A percentile compares a stretch with the other conserved stretches of the same genome.
phyloP scores from a whole-genome alignment of 2,888 invertebrate species.

The Drosophila bunnanda region DNA sequence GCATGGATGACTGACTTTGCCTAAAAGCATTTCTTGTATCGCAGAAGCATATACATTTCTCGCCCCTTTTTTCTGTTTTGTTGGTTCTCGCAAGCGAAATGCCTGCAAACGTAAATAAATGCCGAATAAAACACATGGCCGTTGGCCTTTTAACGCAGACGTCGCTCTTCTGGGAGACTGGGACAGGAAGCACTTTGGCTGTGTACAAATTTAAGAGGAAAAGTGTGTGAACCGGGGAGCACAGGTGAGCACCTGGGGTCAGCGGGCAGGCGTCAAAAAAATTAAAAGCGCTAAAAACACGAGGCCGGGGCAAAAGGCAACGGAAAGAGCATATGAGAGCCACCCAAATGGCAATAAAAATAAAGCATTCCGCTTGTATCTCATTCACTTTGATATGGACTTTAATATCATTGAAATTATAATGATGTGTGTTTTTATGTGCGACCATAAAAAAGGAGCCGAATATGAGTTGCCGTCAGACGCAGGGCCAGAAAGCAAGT shows the following conservation, averaged over 20 bases:
- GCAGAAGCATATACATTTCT: slow-evolving; percentile 24
- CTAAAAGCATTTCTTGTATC: slow-evolving; percentile 45
- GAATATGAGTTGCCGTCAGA: slow-evolving; percentile 18
- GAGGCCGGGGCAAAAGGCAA: slow-evolving; percentile 25
- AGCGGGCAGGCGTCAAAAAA: slow-evolving; percentile 47
- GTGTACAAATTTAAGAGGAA: slow-evolving; percentile 16
- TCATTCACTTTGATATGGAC: slow-evolving; percentile 74
- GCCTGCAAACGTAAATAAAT: slow-evolving; percentile 49
- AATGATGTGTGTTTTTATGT: slow-evolving; percentile 75
- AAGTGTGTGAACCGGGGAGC: slow-evolving; percentile 11
- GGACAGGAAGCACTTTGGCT: slow-evolving; percentile 49
- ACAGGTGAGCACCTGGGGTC: slow-evolving; percentile 33
- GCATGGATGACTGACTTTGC: slow-evolving; percentile 35
- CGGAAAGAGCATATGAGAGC: slow-evolving; percentile 5
- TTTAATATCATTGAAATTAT: slow-evolving; percentile 78
- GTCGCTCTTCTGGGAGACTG: slow-evolving; percentile 26
- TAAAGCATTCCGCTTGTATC: slow-evolving; percentile 59
- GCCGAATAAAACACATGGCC: slow-evolving; percentile 56
- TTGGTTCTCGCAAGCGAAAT: slow-evolving; percentile 14
- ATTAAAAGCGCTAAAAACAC: slow-evolving; percentile 57
- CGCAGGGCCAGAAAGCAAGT: background rate
- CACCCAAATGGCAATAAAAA: slow-evolving; percentile 48
- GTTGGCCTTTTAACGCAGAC: slow-evolving; percentile 51
- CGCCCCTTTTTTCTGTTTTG: slow-evolving; percentile 8
- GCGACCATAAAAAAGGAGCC: slow-evolving; percentile 54